Conservation (phyloP, 2,888 invertebrate genomes). For the Ligdia adustata region DNA sequence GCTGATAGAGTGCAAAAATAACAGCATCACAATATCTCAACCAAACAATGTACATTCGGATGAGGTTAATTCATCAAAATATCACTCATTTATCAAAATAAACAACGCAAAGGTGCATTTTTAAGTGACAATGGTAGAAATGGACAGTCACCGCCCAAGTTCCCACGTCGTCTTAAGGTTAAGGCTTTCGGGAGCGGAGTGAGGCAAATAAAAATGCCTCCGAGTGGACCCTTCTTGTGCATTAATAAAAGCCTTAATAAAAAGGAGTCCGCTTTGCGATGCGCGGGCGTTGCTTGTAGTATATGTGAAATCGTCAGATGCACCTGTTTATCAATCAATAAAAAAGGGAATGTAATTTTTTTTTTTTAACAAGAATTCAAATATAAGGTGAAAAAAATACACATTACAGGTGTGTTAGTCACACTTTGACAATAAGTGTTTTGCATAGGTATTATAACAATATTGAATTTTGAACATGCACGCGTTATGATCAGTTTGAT, state of each 20-base stretch:
- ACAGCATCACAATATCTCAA: background rate
- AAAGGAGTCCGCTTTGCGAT: conserved; percentile 67
- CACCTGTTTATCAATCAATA: no score
- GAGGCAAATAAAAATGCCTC: conserved; percentile 72
- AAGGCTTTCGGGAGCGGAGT: conserved; percentile 58
- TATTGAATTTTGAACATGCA: no score
- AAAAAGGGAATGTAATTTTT: no score
- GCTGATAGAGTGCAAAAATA: background rate
- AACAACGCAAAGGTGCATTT: conserved; percentile 41
- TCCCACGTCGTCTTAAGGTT: conserved; percentile 71
- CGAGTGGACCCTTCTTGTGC: conserved; percentile 55
- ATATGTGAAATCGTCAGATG: conserved; percentile 43
- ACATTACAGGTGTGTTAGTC: no score
- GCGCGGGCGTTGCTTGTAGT: conserved; percentile 67
- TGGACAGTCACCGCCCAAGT: conserved; percentile 66
- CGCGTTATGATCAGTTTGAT: no score
- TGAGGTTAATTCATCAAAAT: conserved; percentile 22
- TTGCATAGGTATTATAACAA: no score
- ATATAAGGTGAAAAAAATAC: no score
- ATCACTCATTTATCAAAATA: conserved; percentile 33
- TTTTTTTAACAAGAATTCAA: no score
- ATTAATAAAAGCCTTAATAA: conserved; percentile 78
- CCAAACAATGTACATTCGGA: no score
- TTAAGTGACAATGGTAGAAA: conserved; percentile 50
- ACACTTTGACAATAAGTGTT: no score